phyloP scores from a whole-genome alignment of 1,140 invertebrate genomes.

The Caenorhabditis latens region DNA sequence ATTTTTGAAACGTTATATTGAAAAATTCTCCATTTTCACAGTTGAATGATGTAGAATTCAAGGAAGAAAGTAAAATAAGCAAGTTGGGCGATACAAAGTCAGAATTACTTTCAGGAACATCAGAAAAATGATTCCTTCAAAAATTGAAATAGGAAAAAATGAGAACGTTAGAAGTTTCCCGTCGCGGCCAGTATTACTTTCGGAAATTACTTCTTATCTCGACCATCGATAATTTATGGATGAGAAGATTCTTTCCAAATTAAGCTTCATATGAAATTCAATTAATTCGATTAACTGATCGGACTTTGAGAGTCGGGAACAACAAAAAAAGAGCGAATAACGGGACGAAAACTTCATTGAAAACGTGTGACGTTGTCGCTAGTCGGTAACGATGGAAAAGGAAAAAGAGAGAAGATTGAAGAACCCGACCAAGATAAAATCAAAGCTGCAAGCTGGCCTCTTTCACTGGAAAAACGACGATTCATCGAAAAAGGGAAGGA shows the following conservation, averaged over 20 bases:
- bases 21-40: too few relatives aligned
- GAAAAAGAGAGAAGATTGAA: slow-evolving; percentile 10
- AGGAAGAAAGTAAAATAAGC: too few relatives aligned
- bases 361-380: slow-evolving; percentile 43
- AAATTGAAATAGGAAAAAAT: neutral
- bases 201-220: neutral
- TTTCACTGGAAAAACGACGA: slow-evolving; percentile 54
- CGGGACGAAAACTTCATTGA: slow-evolving; percentile 42
- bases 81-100: too few relatives aligned
- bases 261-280: slow-evolving; percentile 36
- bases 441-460: slow-evolving; percentile 55
- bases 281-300: slow-evolving; percentile 46
- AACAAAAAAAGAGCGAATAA: slow-evolving; percentile 26
- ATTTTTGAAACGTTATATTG: neutral
- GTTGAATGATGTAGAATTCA: too few relatives aligned
- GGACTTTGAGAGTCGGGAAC: slow-evolving; percentile 6
- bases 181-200: neutral
- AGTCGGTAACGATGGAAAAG: slow-evolving; percentile 47
- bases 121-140: neutral
- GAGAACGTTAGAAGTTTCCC: neutral
- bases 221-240: neutral
- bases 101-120: too few relatives aligned
- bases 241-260: neutral
- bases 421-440: slow-evolving; percentile 53
- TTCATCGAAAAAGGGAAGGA: slow-evolving; percentile 22